A percentile compares a stretch with the other conserved stretches of the same genome.
Evolutionary conservation across 92 coral and sea anemone species (phyloP).

Genomic region (Paramuricea clavata): DNA sequence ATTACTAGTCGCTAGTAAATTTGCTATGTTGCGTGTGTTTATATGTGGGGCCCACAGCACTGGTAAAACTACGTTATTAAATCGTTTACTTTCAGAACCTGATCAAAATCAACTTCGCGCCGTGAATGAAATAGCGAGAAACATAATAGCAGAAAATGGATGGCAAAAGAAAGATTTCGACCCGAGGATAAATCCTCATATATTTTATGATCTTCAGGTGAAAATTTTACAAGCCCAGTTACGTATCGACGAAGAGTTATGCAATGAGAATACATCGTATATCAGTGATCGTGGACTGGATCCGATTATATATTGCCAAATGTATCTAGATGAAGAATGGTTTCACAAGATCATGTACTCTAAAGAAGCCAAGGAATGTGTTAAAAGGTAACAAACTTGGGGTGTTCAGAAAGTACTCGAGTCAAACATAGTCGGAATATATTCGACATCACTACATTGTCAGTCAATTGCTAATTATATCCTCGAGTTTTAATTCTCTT

Average conservation of each 20-base stretch:
- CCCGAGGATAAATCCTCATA: slow-evolving; percentile 69
- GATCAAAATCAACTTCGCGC: slow-evolving; percentile 50
- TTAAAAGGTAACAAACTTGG: slow-evolving; percentile 68
- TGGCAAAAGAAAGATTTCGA: slow-evolving; percentile 85
- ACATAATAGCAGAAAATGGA: slow-evolving; percentile 68
- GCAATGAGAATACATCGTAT: slow-evolving; percentile 60
- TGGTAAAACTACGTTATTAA: slow-evolving; percentile 88
- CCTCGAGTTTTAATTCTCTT: no score
- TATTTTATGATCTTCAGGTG: slow-evolving; percentile 71
- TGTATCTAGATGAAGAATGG: slow-evolving; percentile 75
- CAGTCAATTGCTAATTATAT: no score
- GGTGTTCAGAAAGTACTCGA: neutral
- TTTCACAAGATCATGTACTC: slow-evolving; percentile 60
- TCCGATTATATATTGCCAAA: slow-evolving; percentile 81
- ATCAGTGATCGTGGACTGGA: slow-evolving; percentile 93
- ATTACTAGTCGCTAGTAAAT: neutral
- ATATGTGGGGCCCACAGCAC: slow-evolving; percentile 96
- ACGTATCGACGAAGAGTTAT: slow-evolving; percentile 59
- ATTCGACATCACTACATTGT: neutral
- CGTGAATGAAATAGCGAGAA: slow-evolving; percentile 87
- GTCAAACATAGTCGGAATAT: neutral
- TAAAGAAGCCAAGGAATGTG: slow-evolving; percentile 68
- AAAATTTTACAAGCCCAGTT: slow-evolving; percentile 78
- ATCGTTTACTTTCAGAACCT: slow-evolving; percentile 58
- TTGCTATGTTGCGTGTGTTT: slow-evolving; percentile 68